phyloP scores from a whole-genome alignment of 2,888 invertebrate species.

The Taphrorychus bicolor region DNA sequence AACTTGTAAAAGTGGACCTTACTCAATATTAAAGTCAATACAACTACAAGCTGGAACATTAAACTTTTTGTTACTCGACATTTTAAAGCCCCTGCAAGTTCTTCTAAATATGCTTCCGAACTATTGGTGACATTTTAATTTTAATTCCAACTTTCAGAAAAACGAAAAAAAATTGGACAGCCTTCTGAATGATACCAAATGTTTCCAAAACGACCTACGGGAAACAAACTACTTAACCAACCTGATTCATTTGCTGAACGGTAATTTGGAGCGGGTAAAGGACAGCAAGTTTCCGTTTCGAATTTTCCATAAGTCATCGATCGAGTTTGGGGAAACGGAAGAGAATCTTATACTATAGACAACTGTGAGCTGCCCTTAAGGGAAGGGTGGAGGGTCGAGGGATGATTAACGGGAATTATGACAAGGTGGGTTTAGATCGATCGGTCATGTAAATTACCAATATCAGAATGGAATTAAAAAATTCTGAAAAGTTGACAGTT shows the following conservation, averaged over 20 bases:
- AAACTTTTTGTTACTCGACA: too few species aligned
- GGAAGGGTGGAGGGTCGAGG: not conserved
- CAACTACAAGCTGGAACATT: too few species aligned
- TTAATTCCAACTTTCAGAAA: not conserved
- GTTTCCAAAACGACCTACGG: constrained; percentile 61
- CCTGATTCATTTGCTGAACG: constrained; percentile 64
- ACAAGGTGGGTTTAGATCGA: constrained; percentile 13
- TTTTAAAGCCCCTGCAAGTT: too few species aligned
- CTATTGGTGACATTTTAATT: too few species aligned
- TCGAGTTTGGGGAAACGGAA: constrained; percentile 15
- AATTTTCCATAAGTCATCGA: constrained; percentile 41
- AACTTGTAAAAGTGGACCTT: too few species aligned
- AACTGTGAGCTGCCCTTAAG: not conserved
- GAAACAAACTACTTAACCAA: constrained; percentile 65
- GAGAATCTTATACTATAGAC: constrained; percentile 28
- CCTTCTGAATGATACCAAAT: constrained; percentile 60
- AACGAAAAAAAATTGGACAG: constrained; percentile 47
- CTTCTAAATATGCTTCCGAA: too few species aligned
- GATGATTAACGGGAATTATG: constrained; percentile 2
- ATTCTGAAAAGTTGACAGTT: too few species aligned
- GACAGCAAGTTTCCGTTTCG: constrained; percentile 51
- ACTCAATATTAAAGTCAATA: too few species aligned
- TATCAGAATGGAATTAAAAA: not conserved
- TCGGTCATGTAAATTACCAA: not conserved
- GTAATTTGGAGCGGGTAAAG: constrained; percentile 59